phyloP scores from a whole-genome alignment of 2,888 invertebrate genomes.

The Watsonalla binaria region DNA sequence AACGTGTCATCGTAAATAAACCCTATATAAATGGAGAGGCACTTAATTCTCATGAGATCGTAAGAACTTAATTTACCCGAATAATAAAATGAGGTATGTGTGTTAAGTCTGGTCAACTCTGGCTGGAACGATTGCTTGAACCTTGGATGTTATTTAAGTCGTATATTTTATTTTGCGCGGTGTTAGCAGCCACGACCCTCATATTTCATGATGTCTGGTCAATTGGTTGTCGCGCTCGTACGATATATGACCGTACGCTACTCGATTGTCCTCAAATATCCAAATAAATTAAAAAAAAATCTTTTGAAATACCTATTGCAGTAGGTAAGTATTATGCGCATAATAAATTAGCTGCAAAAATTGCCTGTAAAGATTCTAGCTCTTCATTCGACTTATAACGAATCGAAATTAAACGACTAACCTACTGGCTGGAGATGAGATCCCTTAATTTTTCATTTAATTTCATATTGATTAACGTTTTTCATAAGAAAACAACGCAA shows the following conservation, averaged over 20 bases:
- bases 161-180: conserved; percentile 48
- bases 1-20: conserved; percentile 52
- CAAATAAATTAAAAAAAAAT: conserved; percentile 20
- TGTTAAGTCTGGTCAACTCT: conserved; percentile 34
- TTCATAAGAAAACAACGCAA: too few relatives aligned
- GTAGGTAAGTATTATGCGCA: too few relatives aligned
- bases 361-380: too few relatives aligned
- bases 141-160: conserved; percentile 41
- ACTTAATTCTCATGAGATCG: conserved; percentile 41
- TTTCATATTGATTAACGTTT: too few relatives aligned
- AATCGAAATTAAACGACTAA: too few relatives aligned
- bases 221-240: conserved; percentile 44
- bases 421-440: too few relatives aligned
- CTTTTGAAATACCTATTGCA: conserved; percentile 11
- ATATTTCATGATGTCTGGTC: conserved; percentile 60
- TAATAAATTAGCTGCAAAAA: too few relatives aligned
- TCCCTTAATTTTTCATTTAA: too few relatives aligned
- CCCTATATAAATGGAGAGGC: conserved; percentile 41
- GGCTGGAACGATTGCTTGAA: conserved; percentile 20
- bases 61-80: conserved; percentile 54
- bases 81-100: conserved; percentile 50
- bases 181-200: conserved; percentile 44
- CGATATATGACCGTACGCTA: conserved; percentile 14
- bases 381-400: too few relatives aligned
- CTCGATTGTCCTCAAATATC: conserved; percentile 24